Evolutionary conservation across 2,888 invertebrate species (phyloP).

Genomic region (Entomobrya proxima): DNA sequence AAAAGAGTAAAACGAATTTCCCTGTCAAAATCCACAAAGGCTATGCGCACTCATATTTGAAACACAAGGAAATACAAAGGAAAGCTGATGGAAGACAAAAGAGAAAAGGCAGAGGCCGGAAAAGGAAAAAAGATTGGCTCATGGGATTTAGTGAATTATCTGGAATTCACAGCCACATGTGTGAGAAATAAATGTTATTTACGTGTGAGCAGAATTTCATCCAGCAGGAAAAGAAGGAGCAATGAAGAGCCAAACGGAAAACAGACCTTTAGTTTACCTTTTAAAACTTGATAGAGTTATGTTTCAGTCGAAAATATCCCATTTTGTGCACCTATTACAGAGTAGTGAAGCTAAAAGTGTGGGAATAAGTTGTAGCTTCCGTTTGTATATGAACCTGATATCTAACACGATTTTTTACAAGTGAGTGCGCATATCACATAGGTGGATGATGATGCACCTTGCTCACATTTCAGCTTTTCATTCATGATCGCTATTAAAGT

Average conservation of each 20-base stretch:
- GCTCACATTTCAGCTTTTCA: slow-evolving; percentile 1
- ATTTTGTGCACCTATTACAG: slow-evolving; percentile 16
- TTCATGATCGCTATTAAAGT: slow-evolving; percentile 38
- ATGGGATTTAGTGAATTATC: slow-evolving; percentile 66
- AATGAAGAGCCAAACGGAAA: not conserved
- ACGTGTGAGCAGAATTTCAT: slow-evolving; percentile 64
- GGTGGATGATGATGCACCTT: not conserved
- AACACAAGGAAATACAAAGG: slow-evolving; percentile 6
- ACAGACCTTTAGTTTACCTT: slow-evolving; percentile 21
- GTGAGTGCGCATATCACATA: not conserved
- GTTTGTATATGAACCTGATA: not conserved
- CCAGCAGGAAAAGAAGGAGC: not conserved
- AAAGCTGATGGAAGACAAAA: slow-evolving; percentile 30
- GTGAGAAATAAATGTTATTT: slow-evolving; percentile 66
- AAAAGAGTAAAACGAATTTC: slow-evolving; percentile 38
- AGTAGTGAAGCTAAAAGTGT: not conserved
- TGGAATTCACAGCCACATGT: slow-evolving; percentile 58
- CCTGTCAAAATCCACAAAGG: slow-evolving; percentile 61
- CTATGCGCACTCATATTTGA: slow-evolving; percentile 40
- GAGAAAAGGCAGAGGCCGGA: slow-evolving; percentile 29
- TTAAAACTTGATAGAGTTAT: not conserved
- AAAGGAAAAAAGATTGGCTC: slow-evolving; percentile 61
- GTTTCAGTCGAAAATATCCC: not conserved
- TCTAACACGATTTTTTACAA: not conserved
- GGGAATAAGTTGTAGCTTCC: not conserved